phyloP scores from a whole-genome alignment of 1,140 invertebrate species.

The Bombus sibiricus region DNA sequence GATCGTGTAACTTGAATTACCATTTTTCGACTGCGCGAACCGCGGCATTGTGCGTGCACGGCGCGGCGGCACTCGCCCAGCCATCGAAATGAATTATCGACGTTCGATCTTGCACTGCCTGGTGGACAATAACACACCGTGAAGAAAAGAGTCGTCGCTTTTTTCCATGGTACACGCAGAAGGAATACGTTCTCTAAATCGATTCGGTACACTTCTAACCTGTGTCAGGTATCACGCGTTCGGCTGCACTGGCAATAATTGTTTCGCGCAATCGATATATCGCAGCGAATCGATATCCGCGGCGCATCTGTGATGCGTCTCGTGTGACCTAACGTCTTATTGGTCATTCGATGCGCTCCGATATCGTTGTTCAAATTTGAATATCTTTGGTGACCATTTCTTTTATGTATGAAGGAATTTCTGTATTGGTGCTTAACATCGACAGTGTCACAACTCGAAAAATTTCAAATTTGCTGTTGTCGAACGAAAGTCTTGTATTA shows the following conservation, averaged over 20 bases:
- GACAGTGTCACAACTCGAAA: too few species aligned
- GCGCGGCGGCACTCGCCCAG: neutral
- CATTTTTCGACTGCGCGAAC: neutral
- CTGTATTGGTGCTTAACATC: too few species aligned
- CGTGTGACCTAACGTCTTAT: neutral
- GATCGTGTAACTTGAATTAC: conserved; percentile 6
- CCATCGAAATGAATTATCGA: conserved; percentile 50
- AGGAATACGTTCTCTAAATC: conserved; percentile 6
- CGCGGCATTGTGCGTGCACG: conserved; percentile 20
- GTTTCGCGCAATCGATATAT: conserved; percentile 38
- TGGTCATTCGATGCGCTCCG: conserved; percentile 7
- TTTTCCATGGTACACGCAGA: conserved; percentile 9
- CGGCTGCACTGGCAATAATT: conserved; percentile 5
- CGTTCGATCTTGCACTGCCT: conserved; percentile 40
- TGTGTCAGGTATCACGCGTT: conserved; percentile 7
- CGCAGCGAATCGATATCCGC: conserved; percentile 11
- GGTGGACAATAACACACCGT: neutral
- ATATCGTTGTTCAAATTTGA: neutral
- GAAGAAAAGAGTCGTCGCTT: conserved; percentile 4
- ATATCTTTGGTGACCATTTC: neutral
- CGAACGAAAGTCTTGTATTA: too few species aligned
- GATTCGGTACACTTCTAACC: conserved; percentile 28
- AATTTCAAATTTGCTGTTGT: too few species aligned
- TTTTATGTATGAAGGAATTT: neutral
- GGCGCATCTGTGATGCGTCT: neutral